Evolutionary conservation across 2,888 invertebrate genomes (phyloP), one percentile per base, ranked within the genome.

Genomic region (Boloria selene): DNA sequence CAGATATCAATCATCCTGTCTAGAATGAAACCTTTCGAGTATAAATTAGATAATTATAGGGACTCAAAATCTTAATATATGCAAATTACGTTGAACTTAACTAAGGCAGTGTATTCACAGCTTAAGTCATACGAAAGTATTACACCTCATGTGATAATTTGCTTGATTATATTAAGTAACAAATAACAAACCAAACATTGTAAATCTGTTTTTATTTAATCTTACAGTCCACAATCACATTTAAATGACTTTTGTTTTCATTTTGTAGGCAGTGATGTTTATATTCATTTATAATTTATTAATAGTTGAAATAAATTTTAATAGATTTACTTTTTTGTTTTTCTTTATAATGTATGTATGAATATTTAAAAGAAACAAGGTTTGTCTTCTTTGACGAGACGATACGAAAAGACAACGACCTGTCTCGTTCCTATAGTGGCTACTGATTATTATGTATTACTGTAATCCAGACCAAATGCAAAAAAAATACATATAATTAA

Each of bases 251-350:
- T 17, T 26, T 52, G 18, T 55, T 58, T 38, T 55, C 56, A 47
- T 64, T 47, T 38, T 38, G 2, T 10, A 17, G 53, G 62, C 45
- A 50, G 55, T 86, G 31, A 38, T 38, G 85, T 87, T 87, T 79
- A 82, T 85, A 83, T 82, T 60, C 52, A 52, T 64, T 67, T 67
- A 70, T 71, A 67, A 72, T 74, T 75, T 73, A 74, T 73, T 72
- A 67, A 70, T 69, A 74, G 69, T 72, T 74, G 55, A 66, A 73
- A 83, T 82, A 77, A 80, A 79, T 79, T 80, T 83, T 81, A 74
- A 74, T 77, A 78, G 65, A 44, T 65, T 68, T 56, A 47, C 68
- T 38, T 18, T n/a, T 58, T 4, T 60, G 64, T 76, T 72, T 49
- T 59, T 74, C 65, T 53, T 63, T 55, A 31, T 49, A 58, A 44